These are phyloP conservation scores for Tridacna gigas DNA, from an alignment of 2,888 invertebrate genomes.

Conservation along the genomic window DNA sequence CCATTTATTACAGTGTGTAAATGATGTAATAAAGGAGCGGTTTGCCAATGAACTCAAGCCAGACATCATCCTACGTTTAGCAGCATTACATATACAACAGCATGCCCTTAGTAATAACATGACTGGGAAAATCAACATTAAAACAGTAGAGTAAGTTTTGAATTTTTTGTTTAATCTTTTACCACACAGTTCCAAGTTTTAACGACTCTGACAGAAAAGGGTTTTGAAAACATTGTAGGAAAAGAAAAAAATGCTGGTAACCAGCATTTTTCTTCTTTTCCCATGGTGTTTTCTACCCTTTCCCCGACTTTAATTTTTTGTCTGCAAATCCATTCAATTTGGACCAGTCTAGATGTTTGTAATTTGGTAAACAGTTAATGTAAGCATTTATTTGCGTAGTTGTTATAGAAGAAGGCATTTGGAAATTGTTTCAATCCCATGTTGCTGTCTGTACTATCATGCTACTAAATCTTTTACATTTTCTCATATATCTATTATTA, in stretches of 20 bases:
- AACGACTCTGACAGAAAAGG: not conserved
- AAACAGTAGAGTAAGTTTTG: conserved; percentile 93
- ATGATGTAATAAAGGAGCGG: conserved; percentile 95
- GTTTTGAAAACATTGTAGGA: not conserved
- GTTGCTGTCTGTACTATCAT: too few species aligned
- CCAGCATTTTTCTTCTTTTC: not conserved
- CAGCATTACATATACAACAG: conserved; percentile 96
- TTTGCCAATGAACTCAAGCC: conserved; percentile 95
- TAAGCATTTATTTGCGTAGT: too few species aligned
- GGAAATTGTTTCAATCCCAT: too few species aligned
- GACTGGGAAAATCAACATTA: conserved; percentile 92
- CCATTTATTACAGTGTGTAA: conserved; percentile 89
- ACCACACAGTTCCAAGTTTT: not conserved
- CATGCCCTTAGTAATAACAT: conserved; percentile 93
- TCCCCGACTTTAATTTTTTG: too few species aligned
- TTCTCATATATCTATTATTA: too few species aligned
- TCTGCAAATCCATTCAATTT: too few species aligned
- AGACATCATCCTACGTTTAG: conserved; percentile 93
- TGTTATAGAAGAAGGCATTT: too few species aligned
- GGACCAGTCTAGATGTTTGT: too few species aligned
- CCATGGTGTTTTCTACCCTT: not conserved
- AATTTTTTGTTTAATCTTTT: not conserved
- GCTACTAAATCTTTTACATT: too few species aligned
- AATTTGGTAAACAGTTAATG: too few species aligned
- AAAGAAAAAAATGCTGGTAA: not conserved